Base-by-base conservation (phyloP, 2,113 vertebrate species). In the Cochlearius cochlearius region DNA sequence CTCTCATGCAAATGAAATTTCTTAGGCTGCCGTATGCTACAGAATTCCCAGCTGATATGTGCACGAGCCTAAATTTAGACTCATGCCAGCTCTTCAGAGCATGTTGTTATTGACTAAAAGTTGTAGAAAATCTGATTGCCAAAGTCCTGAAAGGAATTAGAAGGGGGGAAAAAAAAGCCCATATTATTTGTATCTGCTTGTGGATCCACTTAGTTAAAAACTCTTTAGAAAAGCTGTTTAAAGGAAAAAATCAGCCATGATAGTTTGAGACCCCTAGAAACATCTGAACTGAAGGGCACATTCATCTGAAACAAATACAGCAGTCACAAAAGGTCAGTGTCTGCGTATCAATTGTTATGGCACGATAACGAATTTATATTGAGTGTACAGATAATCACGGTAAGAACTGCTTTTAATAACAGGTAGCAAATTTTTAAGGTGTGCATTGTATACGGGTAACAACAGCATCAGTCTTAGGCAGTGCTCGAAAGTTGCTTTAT, bases 1-100 rank as follows among this genome's bases (percentile, higher is more conserved):
- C 62, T 85, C 5, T 90, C 36, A 88, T 91, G 80, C 67, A 96
- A 91, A 95, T 59, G 59, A 20, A 81, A 86, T 86, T 91, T 87
- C 86, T 60, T 66, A 55, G 60, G 76, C 43, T 73, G 63, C 63
- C 1, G 5, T 74, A 52, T 67, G 75, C 88, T 92, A 38, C 30
- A 79, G 63, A 90, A 78, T 86, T 80, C 75, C 63, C 96, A 88
- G 32, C 15, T 94, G 80, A 50, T 76, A 32, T 23, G 39, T 72
- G 43, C 17, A 50, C 0, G 0, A 94, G 34, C 16, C 80, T 90
- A 96, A 95, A 90, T 95, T 78, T 92, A 92, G 78, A 90, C 52
- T 77, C 43, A 45, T 1, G 3, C 27, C 68, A 73, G 67, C 75
- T 89, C 74, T 90, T 97, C 75, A 43, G 34, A 89, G 69, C 39